These are phyloP conservation scores for Pelecanus crispus DNA, from an alignment of 2,113 vertebrate genomes.

Conservation along the genomic window DNA sequence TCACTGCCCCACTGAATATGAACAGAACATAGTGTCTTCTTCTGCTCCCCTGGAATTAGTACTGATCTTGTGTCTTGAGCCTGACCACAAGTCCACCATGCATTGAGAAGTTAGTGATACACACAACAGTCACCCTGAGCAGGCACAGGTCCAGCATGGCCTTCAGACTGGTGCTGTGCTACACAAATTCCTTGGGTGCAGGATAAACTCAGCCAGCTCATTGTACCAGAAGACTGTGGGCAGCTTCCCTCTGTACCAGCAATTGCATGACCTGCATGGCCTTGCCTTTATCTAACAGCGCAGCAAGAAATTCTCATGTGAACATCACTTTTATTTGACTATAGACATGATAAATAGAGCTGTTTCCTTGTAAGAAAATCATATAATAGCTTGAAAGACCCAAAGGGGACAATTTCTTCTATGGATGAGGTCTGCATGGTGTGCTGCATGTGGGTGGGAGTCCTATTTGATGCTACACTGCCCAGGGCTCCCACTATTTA, in stretches of 20 bases:
- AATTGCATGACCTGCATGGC: neutral
- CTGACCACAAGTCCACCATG: fast-evolving
- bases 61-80: fast-evolving
- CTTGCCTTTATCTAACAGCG: no score
- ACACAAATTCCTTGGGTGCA: neutral
- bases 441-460: neutral
- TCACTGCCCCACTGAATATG: neutral
- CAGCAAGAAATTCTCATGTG: neutral
- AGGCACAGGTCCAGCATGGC: neutral
- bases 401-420: neutral
- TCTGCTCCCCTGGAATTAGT: neutral
- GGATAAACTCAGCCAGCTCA: neutral
- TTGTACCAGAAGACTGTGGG: no score
- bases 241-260: neutral
- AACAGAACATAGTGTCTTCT: neutral
- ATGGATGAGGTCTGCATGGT: neutral
- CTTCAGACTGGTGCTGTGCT: neutral
- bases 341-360: neutral
- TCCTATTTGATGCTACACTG: neutral
- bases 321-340: neutral
- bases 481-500: neutral
- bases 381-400: neutral
- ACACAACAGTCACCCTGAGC: fast-evolving
- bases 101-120: neutral
- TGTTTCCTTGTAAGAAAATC: neutral